These are phyloP conservation scores for Drosophila bocqueti DNA, from an alignment of 1,140 invertebrate genomes.

Conservation along the genomic window DNA sequence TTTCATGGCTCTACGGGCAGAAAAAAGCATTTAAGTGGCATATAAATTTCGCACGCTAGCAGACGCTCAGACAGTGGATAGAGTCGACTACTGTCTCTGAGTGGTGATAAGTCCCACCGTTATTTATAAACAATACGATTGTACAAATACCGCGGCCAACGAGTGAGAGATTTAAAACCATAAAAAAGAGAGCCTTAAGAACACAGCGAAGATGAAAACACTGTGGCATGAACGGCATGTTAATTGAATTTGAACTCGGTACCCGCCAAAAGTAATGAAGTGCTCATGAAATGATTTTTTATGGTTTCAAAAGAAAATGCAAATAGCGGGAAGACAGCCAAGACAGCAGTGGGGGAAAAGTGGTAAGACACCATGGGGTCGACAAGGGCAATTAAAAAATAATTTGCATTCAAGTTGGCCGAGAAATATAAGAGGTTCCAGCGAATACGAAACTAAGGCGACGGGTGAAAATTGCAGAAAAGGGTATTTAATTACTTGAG, in stretches of 20 bases:
- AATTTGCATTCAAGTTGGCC: conserved; percentile 37
- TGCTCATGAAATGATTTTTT: conserved; percentile 34
- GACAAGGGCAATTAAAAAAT: conserved; percentile 56
- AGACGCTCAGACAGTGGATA: conserved; percentile 21
- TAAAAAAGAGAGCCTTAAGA: neutral
- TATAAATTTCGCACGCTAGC: conserved; percentile 60
- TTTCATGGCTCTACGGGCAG: conserved; percentile 48
- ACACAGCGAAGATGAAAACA: neutral
- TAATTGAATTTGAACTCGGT: conserved; percentile 49
- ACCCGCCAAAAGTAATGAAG: conserved; percentile 36
- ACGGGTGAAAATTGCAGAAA: neutral
- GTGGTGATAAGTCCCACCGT: conserved; percentile 41
- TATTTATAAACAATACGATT: conserved; percentile 37
- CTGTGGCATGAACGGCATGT: conserved; percentile 18
- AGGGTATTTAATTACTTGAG: neutral
- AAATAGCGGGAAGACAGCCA: neutral
- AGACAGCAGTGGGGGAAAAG: conserved; percentile 7
- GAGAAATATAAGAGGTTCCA: neutral
- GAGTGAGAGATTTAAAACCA: conserved; percentile 16
- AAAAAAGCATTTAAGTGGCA: conserved; percentile 69
- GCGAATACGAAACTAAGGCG: neutral
- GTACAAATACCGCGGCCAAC: conserved; percentile 8
- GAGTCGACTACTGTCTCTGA: conserved; percentile 4
- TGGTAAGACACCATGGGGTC: conserved; percentile 21
- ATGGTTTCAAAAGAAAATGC: conserved; percentile 15